phyloP scores from a whole-genome alignment of 2,113 vertebrate genomes.

The Zootoca vivipara region DNA sequence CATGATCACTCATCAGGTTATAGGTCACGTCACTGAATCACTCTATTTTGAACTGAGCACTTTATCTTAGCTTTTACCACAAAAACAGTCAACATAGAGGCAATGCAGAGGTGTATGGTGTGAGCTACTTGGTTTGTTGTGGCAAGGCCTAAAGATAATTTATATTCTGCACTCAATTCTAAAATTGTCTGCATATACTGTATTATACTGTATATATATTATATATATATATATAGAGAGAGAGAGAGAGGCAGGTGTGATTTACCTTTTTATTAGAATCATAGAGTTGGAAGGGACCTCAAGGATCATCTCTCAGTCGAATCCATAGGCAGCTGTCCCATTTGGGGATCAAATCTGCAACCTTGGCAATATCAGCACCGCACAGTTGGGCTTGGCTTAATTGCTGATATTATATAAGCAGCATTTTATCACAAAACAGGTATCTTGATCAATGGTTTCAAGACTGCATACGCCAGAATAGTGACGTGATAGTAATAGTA shows the following conservation, averaged over 20 bases:
- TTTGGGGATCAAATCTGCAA: too few species aligned
- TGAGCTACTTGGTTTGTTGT: neutral
- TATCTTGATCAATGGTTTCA: constrained; percentile 25
- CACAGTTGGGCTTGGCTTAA: neutral
- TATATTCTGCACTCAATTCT: neutral
- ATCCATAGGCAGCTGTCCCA: too few species aligned
- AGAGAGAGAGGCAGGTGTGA: neutral
- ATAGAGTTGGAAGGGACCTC: neutral
- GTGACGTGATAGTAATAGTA: accelerated
- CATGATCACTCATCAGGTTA: neutral
- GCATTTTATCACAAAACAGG: neutral
- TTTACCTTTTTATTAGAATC: neutral
- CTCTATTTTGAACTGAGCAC: neutral
- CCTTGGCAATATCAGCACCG: too few species aligned
- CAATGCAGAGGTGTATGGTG: neutral
- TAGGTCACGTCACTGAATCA: neutral
- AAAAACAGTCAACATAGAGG: neutral
- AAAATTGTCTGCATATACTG: neutral
- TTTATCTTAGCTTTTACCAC: neutral
- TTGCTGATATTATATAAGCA: neutral
- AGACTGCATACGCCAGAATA: neutral
- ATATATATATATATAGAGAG: too few species aligned
- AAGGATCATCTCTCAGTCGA: too few species aligned
- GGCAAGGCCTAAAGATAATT: neutral
- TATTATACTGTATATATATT: too few species aligned